Conservation (phyloP, 2,888 invertebrate species). For the Penaeus monodon region DNA sequence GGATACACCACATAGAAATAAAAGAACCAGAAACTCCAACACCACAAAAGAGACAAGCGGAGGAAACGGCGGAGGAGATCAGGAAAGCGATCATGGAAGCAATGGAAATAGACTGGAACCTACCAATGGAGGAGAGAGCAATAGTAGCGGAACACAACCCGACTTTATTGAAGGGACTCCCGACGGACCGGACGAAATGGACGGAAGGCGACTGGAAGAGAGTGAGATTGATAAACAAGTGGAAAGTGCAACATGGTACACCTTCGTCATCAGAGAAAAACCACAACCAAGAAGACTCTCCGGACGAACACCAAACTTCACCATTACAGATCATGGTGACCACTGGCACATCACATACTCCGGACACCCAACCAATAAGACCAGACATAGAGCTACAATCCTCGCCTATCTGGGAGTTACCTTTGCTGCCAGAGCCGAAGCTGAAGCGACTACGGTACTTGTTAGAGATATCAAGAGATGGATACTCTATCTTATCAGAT, state of each 20-base stretch:
- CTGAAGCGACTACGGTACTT: background rate
- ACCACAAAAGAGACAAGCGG: too few species aligned
- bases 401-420: background rate
- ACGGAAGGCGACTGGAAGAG: background rate
- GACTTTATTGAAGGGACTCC: background rate
- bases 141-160: background rate
- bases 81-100: too few species aligned
- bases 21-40: too few species aligned
- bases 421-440: background rate
- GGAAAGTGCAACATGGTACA: too few species aligned
- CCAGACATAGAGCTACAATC: too few species aligned
- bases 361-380: too few species aligned
- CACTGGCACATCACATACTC: background rate
- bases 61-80: too few species aligned
- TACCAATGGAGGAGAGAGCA: background rate
- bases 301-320: background rate
- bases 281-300: too few species aligned
- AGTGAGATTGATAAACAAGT: too few species aligned
- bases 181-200: background rate
- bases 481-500: background rate
- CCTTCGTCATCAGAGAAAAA: too few species aligned
- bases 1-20: too few species aligned
- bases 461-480: background rate
- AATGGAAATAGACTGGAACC: background rate
- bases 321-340: background rate